Evolutionary conservation across 2,113 vertebrate species (phyloP).

Genomic region (Syrrhaptes paradoxus): DNA sequence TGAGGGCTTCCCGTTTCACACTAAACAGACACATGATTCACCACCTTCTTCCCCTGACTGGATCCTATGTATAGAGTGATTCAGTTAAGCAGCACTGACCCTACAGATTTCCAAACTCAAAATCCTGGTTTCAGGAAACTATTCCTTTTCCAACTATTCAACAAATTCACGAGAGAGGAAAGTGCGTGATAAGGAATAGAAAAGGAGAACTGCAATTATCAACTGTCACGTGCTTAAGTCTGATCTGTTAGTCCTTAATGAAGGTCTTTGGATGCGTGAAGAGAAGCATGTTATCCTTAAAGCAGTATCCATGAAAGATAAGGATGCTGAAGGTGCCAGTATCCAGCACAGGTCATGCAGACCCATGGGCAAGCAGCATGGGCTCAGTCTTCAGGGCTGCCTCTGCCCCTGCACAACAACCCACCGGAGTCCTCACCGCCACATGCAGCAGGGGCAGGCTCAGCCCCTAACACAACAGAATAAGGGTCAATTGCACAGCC

Average conservation of each 20-base stretch:
- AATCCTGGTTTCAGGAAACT: not conserved
- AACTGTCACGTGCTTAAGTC: not conserved
- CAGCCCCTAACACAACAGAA: not conserved
- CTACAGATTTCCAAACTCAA: not conserved
- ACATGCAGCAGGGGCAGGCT: not conserved
- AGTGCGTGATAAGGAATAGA: not conserved
- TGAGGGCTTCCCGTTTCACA: not conserved
- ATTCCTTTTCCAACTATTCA: not conserved
- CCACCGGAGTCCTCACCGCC: no score
- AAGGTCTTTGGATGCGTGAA: not conserved
- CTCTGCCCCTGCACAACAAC: not conserved
- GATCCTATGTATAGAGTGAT: not conserved
- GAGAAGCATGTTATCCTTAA: not conserved
- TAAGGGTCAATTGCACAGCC: not conserved
- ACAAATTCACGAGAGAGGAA: not conserved
- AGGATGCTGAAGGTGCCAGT: not conserved
- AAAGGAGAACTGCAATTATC: not conserved
- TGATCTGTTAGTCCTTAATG: not conserved
- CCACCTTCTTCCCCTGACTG: not conserved
- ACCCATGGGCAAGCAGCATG: rapidly evolving
- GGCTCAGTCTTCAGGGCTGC: not conserved
- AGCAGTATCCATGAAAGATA: not conserved
- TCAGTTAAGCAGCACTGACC: not conserved
- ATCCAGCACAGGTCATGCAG: not conserved
- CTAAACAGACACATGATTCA: not conserved